phyloP scores from a whole-genome alignment of 2,888 invertebrate species.

The Cremastobaeus sp. region DNA sequence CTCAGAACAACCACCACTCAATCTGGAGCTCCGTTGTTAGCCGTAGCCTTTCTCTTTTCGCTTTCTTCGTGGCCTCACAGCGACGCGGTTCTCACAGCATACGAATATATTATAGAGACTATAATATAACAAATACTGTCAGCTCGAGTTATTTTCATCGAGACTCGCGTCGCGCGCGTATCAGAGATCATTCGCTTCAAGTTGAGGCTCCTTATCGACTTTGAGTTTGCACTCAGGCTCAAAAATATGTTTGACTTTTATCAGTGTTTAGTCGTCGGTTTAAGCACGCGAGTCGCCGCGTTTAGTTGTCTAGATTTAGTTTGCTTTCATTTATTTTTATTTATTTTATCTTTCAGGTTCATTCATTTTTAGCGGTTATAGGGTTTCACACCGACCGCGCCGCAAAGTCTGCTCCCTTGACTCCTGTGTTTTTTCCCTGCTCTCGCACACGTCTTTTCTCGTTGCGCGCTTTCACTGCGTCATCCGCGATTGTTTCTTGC shows the following conservation, averaged over 20 bases:
- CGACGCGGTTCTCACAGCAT: conserved; percentile 28
- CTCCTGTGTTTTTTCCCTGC: conserved; percentile 38
- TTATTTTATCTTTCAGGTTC: conserved; percentile 49
- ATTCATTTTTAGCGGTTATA: conserved; percentile 72
- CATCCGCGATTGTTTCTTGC: neutral
- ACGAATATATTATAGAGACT: no score
- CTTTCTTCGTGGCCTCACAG: conserved; percentile 44
- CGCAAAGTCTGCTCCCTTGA: conserved; percentile 73
- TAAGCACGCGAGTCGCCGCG: neutral
- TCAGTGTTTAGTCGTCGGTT: neutral
- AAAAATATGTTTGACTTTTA: conserved; percentile 4
- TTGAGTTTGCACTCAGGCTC: conserved; percentile 60
- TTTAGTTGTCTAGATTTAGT: conserved; percentile 31
- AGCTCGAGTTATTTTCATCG: neutral
- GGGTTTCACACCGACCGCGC: conserved; percentile 74
- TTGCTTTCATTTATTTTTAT: conserved; percentile 43
- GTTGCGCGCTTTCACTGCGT: neutral
- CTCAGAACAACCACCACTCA: conserved; percentile 4
- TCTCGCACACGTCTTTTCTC: neutral
- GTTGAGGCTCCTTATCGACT: conserved; percentile 53
- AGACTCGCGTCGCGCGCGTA: conserved; percentile 26
- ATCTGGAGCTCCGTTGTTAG: conserved; percentile 53
- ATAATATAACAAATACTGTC: neutral
- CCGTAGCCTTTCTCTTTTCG: conserved; percentile 27
- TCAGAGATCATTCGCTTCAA: conserved; percentile 36